Base-by-base conservation (phyloP, 2,113 vertebrate genomes). In the Plestiodon gilberti region DNA sequence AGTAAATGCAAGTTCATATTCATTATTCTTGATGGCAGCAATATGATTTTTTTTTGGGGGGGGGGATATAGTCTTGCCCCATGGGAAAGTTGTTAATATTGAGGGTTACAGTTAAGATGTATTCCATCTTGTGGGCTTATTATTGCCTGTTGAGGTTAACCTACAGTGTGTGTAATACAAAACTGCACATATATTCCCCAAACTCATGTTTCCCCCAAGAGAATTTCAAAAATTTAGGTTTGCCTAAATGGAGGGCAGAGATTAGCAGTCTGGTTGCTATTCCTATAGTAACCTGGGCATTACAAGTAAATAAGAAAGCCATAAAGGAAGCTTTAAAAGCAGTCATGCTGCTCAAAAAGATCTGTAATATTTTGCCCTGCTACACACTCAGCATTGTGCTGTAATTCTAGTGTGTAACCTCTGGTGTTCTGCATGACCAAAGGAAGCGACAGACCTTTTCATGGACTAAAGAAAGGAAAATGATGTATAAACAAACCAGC, bases 61-160 rank as follows among this genome's bases (percentile, higher is more conserved):
- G 91, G 88, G 61, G 91, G 89, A 61, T 30, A 57, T 86, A 91
- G 86, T 18, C 59, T 28, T 74, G 67, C 79, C 78, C 90, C 92
- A 77, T 77, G 82, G 89, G 88, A 91, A 81, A 57, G 87, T 81
- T 86, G 82, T 87, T 93, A 93, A 90, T 82, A 80, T 78, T 64
- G 80, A 89, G 17, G 10, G 10, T 38, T 57, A 43, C 52, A 62
- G 15, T 59, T 92, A 87, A 59, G 62, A 87, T 89, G 82, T 85
- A 92, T 90, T 92, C 20, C 84, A 88, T 69, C 33, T 91, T 78
- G 88, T 78, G 84, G 67, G 87, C 25, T 81, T 64, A 48, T 85
- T 81, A 91, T 57, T 92, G 85, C 61, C 83, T 76, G 70, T 86
- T 89, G 71, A 59, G 52, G 59, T 62, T 65, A 67, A 52, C 57